Percentiles rank a stretch among this genome's conserved stretches.
Evolutionary conservation across 2,113 vertebrate species (phyloP).

Genomic region (Chionomys nivalis): DNA sequence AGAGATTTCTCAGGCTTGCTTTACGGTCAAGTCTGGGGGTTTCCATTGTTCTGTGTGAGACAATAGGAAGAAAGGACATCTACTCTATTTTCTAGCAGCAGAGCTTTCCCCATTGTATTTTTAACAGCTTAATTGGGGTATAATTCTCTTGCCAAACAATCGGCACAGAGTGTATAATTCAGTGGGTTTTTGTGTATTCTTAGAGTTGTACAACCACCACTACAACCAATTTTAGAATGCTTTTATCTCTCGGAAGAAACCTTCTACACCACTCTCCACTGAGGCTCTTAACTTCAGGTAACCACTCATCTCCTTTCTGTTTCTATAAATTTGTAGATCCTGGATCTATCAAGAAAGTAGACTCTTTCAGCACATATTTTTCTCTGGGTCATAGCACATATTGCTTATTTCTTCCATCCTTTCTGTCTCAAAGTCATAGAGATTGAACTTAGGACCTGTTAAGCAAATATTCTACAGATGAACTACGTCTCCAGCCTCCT

Average conservation of each 20-base stretch:
- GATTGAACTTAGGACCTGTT: background rate
- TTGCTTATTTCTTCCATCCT: background rate
- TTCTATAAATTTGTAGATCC: background rate
- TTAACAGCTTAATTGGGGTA: slow-evolving; percentile 36
- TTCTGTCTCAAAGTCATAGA: background rate
- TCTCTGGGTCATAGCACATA: background rate
- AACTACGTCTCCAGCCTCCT: background rate
- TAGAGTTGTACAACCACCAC: background rate
- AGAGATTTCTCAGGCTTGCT: background rate
- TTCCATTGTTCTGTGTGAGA: background rate
- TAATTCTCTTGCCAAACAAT: background rate
- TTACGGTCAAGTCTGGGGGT: background rate
- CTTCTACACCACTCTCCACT: background rate
- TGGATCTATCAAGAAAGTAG: background rate
- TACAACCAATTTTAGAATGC: background rate
- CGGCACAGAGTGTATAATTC: background rate
- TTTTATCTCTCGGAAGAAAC: background rate
- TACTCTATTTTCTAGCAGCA: background rate
- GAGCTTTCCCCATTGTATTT: background rate
- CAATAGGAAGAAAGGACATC: background rate
- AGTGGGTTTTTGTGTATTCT: background rate
- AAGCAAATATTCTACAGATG: background rate
- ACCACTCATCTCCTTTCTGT: background rate
- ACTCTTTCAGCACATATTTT: background rate
- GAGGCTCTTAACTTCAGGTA: background rate